Percentiles rank a stretch among this genome's conserved stretches.
Conservation (phyloP, 2,888 invertebrate genomes). For the Pammene aurita region DNA sequence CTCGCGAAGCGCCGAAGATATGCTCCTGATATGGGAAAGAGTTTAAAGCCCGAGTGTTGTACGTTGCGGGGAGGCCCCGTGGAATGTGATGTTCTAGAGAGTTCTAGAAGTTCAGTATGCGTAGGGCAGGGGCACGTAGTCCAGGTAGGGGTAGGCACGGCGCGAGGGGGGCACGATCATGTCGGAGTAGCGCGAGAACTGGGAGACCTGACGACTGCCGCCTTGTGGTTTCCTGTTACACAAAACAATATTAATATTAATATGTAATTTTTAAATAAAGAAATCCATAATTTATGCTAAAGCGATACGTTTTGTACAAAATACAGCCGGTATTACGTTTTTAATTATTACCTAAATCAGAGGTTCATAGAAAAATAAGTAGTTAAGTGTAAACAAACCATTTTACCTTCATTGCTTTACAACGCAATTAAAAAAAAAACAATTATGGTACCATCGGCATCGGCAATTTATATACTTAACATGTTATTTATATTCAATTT, state of each 20-base stretch:
- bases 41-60: conserved; percentile 68
- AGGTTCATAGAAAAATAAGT: too few species aligned
- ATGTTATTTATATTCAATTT: too few species aligned
- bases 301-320: too few species aligned
- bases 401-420: too few species aligned
- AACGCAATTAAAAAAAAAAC: too few species aligned
- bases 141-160: conserved; percentile 70
- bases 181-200: conserved; percentile 80
- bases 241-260: conserved; percentile 1
- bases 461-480: too few species aligned
- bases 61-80: conserved; percentile 57
- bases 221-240: conserved; percentile 69
- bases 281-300: too few species aligned
- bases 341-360: too few species aligned
- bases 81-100: conserved; percentile 53
- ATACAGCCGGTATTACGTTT: too few species aligned
- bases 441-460: too few species aligned
- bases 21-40: conserved; percentile 75
- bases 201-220: conserved; percentile 74
- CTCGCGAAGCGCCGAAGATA: conserved; percentile 73
- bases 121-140: conserved; percentile 69
- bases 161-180: conserved; percentile 72
- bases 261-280: neutral
- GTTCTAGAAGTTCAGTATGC: conserved; percentile 67
- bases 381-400: too few species aligned